These are phyloP conservation scores for Struthidea cinerea DNA, from an alignment of 2,113 vertebrate genomes.

Conservation along the genomic window DNA sequence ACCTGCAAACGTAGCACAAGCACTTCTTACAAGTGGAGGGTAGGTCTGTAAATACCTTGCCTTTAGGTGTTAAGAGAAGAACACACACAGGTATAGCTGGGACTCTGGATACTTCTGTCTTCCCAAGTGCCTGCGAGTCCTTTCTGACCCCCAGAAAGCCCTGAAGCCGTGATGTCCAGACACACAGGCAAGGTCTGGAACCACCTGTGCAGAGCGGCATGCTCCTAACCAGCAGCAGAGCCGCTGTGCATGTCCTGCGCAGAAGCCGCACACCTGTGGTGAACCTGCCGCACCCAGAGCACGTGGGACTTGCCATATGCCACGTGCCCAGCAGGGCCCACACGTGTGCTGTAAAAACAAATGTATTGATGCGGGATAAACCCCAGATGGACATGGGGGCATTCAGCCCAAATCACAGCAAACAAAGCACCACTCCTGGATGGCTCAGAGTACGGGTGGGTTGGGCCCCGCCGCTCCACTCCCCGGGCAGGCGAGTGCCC, in stretches of 20 bases:
- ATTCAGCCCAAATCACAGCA: not conserved
- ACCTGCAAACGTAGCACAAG: not conserved
- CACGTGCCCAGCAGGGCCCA: not conserved
- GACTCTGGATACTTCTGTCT: not conserved
- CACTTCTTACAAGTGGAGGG: not conserved
- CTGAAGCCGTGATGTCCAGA: fast-evolving
- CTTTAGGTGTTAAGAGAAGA: not conserved
- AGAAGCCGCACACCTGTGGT: not conserved
- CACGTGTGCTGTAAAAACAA: not conserved
- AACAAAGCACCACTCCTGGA: not conserved
- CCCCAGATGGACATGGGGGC: not conserved
- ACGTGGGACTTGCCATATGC: fast-evolving
- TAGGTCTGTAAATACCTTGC: not conserved
- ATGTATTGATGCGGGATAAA: not conserved
- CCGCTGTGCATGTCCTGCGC: not conserved
- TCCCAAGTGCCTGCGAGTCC: not conserved
- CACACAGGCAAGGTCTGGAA: not conserved
- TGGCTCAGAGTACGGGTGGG: fast-evolving
- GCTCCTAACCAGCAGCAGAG: not conserved
- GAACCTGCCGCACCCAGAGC: not conserved
- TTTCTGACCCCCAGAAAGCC: not conserved
- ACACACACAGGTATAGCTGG: not conserved
- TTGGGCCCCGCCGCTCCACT: not conserved
- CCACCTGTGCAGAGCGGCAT: fast-evolving
- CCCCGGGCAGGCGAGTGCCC: not conserved